These are phyloP conservation scores for Drosophila funebris DNA, from an alignment of 1,140 invertebrate genomes.

Conservation along the genomic window DNA sequence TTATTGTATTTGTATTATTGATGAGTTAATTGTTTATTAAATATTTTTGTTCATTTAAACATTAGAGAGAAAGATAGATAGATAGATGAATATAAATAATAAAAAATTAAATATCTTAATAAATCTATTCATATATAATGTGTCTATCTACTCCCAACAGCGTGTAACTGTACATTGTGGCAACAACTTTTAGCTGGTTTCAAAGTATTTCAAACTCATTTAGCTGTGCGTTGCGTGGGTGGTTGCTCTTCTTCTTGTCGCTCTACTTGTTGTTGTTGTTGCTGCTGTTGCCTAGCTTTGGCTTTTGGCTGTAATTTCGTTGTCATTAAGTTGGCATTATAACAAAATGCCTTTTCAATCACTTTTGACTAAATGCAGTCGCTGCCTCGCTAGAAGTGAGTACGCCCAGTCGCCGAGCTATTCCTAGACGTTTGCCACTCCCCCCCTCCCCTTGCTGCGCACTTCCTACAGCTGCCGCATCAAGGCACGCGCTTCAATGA, in stretches of 20 bases:
- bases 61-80: no score
- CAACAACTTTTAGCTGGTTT: constrained; percentile 41
- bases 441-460: background rate
- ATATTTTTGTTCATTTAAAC: no score
- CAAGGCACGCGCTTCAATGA: constrained; percentile 60
- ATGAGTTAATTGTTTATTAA: no score
- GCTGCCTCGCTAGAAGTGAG: constrained; percentile 2
- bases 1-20: no score
- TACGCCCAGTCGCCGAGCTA: background rate
- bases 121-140: background rate
- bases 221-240: constrained; percentile 31
- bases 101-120: constrained; percentile 4
- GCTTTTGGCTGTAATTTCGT: constrained; percentile 80
- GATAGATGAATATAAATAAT: constrained; percentile 8
- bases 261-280: constrained; percentile 5
- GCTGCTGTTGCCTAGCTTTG: constrained; percentile 51
- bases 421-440: background rate
- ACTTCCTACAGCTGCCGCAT: background rate
- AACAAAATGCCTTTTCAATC: constrained; percentile 82
- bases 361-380: constrained; percentile 81
- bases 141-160: background rate
- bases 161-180: constrained; percentile 4
- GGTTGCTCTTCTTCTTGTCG: background rate
- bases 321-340: constrained; percentile 82
- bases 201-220: constrained; percentile 60